Evolutionary conservation across 2,113 vertebrate species (phyloP), one percentile per base, ranked within the genome.

Genomic region (Tetraodon nigroviridis): DNA sequence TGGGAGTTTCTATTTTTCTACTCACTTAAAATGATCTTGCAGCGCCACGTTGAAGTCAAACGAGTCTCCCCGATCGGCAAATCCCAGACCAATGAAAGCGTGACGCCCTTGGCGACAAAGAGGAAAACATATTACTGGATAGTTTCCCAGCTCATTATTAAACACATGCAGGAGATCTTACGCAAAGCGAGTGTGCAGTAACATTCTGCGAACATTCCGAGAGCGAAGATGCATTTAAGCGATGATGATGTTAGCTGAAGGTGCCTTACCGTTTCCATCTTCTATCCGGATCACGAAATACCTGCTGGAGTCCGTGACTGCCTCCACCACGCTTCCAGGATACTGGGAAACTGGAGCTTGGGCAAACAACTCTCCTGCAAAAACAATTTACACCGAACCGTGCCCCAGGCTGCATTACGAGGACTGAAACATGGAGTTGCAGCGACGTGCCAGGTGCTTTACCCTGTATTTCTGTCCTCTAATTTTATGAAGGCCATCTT

Each of bases 1-100:
- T 11, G 12, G 32, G 12, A 12, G 11, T 37, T 37, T 37, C 0
- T 37, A 37, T 37, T 37, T 37, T 1, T 4, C 8, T 4, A 91
- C 96, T 94, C 84, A 99, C 96, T 97, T 99, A 75, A 99, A 99
- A 79, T 99, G 96, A 81, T 98, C 96, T 83, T 99, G 96, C 42
- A 99, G 86, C 6, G 95, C 93, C 5, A 99, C 95, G 0, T 96
- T 99, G 86, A 99, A 99, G 88, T 99, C 96, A 69, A 99, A 99
- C 10, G 96, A 95, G 16, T 99, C 96, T 0, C 96, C 96, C 19
- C 96, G 90, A 80, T 99, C 96, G 0, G 88, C 91, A 49, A 99
- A 99, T 27, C 96, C 96, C 0, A 99, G 73, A 1, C 96, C 96
- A 0, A 99, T 96, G 56, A 99, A 99, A 0, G 96, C 96, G 4